Conservation (phyloP, 1,140 invertebrate species). For the Leguminivora glycinivorella region DNA sequence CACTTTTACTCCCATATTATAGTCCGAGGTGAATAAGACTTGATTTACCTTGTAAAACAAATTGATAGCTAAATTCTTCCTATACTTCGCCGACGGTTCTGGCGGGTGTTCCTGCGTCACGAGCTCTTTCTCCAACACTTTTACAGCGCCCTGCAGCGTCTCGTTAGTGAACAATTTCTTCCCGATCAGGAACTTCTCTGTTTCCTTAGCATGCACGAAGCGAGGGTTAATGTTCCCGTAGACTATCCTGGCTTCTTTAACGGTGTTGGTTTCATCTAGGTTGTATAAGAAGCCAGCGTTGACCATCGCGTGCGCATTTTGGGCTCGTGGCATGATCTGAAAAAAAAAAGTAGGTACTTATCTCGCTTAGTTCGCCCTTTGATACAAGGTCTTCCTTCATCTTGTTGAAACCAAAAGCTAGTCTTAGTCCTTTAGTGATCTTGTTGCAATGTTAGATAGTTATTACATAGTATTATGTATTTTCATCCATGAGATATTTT, state of each 20-base stretch:
- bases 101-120: conserved; percentile 77
- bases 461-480: neutral
- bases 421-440: no score
- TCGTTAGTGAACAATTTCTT: conserved; percentile 52
- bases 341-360: conserved; percentile 18
- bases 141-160: conserved; percentile 74
- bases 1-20: no score
- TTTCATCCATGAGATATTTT: no score
- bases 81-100: conserved; percentile 80
- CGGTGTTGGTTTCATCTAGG: conserved; percentile 29
- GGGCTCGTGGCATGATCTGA: conserved; percentile 47
- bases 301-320: conserved; percentile 45
- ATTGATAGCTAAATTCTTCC: conserved; percentile 76
- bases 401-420: neutral
- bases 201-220: conserved; percentile 82
- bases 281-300: conserved; percentile 43
- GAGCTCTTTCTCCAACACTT: conserved; percentile 79
- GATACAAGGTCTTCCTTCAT: neutral
- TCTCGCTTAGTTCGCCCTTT: neutral
- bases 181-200: conserved; percentile 80
- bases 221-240: conserved; percentile 83
- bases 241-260: conserved; percentile 51
- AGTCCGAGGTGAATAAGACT: neutral
- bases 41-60: conserved; percentile 81
- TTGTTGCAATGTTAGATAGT: no score